Evolutionary conservation across 37 sponge, comb jelly and placozoan species (phyloP).

Genomic region (Crambe crambe): DNA sequence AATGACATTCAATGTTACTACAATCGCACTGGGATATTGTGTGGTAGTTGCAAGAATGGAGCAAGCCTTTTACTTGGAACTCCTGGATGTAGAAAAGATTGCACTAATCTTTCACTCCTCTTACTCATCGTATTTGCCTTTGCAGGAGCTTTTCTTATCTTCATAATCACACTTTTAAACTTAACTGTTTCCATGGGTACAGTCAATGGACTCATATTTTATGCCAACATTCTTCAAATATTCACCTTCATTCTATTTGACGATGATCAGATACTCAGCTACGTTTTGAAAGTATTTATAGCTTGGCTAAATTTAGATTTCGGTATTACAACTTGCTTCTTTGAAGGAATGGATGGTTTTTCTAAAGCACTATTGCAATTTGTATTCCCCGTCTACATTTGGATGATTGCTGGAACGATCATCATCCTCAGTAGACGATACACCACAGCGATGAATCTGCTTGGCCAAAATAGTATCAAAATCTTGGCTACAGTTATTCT

Average conservation of each 20-base stretch:
- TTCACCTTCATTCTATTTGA: not conserved
- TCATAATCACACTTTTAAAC: constrained; percentile 28
- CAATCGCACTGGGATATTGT: constrained; percentile 39
- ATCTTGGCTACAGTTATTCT: constrained; percentile 18
- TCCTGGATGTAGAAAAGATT: constrained; percentile 5
- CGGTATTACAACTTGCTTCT: constrained; percentile 25
- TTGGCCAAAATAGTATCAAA: constrained; percentile 8
- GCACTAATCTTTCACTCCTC: not conserved
- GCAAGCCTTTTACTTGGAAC: constrained; percentile 33
- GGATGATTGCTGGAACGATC: constrained; percentile 5
- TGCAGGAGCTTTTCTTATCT: constrained; percentile 29
- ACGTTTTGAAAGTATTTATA: constrained; percentile 4
- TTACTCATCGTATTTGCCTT: constrained; percentile 15
- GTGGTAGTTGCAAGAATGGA: constrained; percentile 35
- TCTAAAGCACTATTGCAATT: constrained; percentile 4
- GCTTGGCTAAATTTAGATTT: constrained; percentile 40
- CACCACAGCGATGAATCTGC: not conserved
- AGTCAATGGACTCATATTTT: constrained; percentile 54
- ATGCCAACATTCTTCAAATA: constrained; percentile 31
- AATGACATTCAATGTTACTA: constrained; percentile 33
- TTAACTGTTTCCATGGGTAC: constrained; percentile 50
- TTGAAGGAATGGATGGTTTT: constrained; percentile 40
- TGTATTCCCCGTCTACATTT: constrained; percentile 37
- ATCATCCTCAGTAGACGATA: not conserved
- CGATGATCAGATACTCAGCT: not conserved